These are phyloP conservation scores for Ophion costatus DNA, from an alignment of 2,888 invertebrate genomes.

Conservation along the genomic window DNA sequence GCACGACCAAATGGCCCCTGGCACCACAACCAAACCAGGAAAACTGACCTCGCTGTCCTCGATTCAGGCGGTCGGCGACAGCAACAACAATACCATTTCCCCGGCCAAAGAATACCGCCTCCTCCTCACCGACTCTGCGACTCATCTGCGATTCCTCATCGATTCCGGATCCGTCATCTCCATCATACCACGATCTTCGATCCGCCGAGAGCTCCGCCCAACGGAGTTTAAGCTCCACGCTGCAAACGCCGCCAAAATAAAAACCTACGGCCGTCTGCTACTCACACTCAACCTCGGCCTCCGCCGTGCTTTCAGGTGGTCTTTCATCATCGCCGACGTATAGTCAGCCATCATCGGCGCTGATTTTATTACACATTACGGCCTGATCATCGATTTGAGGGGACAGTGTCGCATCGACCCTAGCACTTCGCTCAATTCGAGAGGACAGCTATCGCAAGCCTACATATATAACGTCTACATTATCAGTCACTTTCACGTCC, in stretches of 20 bases:
- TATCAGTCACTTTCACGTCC: background rate
- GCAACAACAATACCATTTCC: background rate
- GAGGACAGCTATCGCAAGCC: background rate
- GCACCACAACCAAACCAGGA: background rate
- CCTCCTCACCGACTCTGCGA: no score
- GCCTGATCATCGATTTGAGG: no score
- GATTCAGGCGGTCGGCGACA: constrained; percentile 8
- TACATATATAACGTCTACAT: background rate
- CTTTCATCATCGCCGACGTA: no score
- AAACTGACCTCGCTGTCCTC: constrained; percentile 1
- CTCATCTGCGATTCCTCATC: no score
- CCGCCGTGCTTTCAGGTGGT: no score
- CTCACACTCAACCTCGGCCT: no score
- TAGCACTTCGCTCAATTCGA: background rate
- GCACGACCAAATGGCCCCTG: background rate
- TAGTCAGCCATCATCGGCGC: no score
- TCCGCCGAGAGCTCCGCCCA: no score
- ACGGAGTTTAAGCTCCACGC: background rate
- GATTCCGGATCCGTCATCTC: constrained; percentile 4
- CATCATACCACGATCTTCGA: no score
- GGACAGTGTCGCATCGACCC: background rate
- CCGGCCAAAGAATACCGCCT: no score
- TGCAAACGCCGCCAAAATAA: background rate
- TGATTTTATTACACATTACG: no score
- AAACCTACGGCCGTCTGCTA: background rate